Base-by-base conservation (phyloP, 2,888 invertebrate genomes). In the Mesoligia furuncula region DNA sequence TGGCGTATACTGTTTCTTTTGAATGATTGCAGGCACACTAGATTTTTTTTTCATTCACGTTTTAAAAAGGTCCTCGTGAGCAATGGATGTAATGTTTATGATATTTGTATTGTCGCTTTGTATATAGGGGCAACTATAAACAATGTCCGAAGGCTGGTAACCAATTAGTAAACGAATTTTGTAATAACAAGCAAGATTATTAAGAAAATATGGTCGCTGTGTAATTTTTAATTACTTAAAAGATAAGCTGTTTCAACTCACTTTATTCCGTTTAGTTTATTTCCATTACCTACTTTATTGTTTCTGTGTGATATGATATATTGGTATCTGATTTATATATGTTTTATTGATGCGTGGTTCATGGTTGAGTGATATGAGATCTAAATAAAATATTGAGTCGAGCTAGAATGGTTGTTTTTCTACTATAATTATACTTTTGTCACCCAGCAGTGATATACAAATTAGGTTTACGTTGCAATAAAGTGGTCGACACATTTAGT, bases 91-190 rank as follows among this genome's bases (percentile, higher is more conserved):
- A 31, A 75, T 75, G 31, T 80, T 73, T 80, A 76, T 77, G 73
- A 71, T 75, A 66, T 71, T 79, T 84, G 57, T 75, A 71, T 59
- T 61, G 71, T 85, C 67, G 87, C 86, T 87, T 86, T 83, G 83
- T 84, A 79, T 79, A 75, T 79, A 82, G 75, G 87, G 87, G 80
- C 86, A 86, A 77, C 11, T 84, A 73, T 88, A 87, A 66, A 70
- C n/a, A 66, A 65, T 85, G 86, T 87, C 82, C 85, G 85, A 86
- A 88, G 87, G 87, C 86, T 88, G 88, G 88, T 87, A 77, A 74
- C 8, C 71, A 81, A 80, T 71, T 75, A 75, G 81, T 79, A 81
- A 88, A 88, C 85, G 82, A 85, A 84, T 84, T 88, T 87, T 88
- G 78, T 88, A 88, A 78, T 77, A 81, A 75, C 77, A 80, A 70